A percentile compares a stretch with the other conserved stretches of the same genome.
These are phyloP conservation scores for Epizoanthus fatuus DNA, from an alignment of 92 coral and sea anemone genomes.

Conservation along the genomic window DNA sequence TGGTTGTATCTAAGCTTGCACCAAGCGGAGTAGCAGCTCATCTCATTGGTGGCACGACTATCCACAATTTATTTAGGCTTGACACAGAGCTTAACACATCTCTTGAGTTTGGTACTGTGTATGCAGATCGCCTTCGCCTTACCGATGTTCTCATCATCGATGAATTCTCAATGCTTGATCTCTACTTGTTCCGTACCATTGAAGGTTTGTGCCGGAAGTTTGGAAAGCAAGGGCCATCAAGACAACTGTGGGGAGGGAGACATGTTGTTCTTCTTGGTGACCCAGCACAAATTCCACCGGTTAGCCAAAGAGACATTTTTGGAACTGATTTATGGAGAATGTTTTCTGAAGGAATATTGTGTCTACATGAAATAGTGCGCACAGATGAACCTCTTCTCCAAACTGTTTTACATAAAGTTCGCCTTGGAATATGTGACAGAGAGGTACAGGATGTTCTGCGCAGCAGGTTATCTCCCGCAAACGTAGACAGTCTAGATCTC, in stretches of 20 bases:
- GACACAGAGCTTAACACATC: background rate
- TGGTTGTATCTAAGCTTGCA: no score
- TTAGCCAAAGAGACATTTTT: background rate
- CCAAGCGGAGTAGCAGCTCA: conserved; percentile 8
- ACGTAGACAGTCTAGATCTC: background rate
- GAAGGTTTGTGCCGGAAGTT: background rate
- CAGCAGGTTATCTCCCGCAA: background rate
- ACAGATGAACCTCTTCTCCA: conserved; percentile 11
- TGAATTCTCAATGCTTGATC: conserved; percentile 22
- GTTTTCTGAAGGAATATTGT: conserved; percentile 3
- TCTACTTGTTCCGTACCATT: background rate
- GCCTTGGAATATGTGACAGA: conserved; percentile 12
- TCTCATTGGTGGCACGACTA: conserved; percentile 11
- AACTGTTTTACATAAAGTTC: conserved; percentile 15
- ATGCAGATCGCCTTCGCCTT: background rate
- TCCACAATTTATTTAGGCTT: conserved; percentile 5
- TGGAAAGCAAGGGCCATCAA: background rate
- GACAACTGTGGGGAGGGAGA: conserved; percentile 1
- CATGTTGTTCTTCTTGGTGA: conserved; percentile 19
- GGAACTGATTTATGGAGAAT: background rate
- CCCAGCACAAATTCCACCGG: conserved; percentile 25
- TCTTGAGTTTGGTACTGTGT: conserved; percentile 5
- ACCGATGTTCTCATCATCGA: conserved; percentile 11
- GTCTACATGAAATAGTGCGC: background rate
- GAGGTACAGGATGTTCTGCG: background rate